Percentiles rank a stretch among this genome's conserved stretches.
phyloP scores from a whole-genome alignment of 2,113 vertebrate genomes.

The Hymenochirus boettgeri region DNA sequence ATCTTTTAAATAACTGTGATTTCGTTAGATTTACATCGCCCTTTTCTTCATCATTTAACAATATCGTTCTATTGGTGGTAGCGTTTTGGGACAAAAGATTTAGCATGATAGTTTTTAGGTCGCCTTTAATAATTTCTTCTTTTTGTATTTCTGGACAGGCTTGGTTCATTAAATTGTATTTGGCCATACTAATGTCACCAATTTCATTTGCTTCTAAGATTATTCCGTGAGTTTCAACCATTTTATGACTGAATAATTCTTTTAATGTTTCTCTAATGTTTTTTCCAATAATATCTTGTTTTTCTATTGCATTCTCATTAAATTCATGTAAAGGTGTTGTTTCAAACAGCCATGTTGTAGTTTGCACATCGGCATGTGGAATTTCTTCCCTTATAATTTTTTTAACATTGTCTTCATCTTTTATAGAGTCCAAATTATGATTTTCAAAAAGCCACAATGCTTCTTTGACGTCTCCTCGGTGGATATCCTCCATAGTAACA shows the following conservation, averaged over 20 bases:
- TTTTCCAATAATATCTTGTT: conserved; percentile 78
- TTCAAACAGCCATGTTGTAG: conserved; percentile 88
- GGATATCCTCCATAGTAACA: conserved; percentile 72
- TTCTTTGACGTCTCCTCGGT: conserved; percentile 79
- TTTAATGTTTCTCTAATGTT: conserved; percentile 81
- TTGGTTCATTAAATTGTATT: conserved; percentile 84
- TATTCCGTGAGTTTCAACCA: conserved; percentile 78
- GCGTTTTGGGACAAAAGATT: conserved; percentile 73
- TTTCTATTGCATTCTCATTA: conserved; percentile 69
- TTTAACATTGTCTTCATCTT: conserved; percentile 55
- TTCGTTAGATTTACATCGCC: conserved; percentile 76
- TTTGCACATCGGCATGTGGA: conserved; percentile 79
- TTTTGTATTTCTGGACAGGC: conserved; percentile 78
- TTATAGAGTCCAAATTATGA: conserved; percentile 76
- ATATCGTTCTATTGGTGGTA: conserved; percentile 58
- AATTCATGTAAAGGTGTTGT: conserved; percentile 82
- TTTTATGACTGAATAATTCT: conserved; percentile 76
- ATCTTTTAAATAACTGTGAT: conserved; percentile 73
- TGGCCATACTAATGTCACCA: conserved; percentile 85
- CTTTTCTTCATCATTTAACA: conserved; percentile 76
- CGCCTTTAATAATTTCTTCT: conserved; percentile 76
- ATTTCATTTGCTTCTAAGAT: conserved; percentile 84
- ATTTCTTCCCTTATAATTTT: conserved; percentile 66
- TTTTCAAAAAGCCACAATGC: conserved; percentile 91
- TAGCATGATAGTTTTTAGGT: conserved; percentile 81